phyloP scores from a whole-genome alignment of 2,797 vertebrate species.

The Notolabrus celidotus region DNA sequence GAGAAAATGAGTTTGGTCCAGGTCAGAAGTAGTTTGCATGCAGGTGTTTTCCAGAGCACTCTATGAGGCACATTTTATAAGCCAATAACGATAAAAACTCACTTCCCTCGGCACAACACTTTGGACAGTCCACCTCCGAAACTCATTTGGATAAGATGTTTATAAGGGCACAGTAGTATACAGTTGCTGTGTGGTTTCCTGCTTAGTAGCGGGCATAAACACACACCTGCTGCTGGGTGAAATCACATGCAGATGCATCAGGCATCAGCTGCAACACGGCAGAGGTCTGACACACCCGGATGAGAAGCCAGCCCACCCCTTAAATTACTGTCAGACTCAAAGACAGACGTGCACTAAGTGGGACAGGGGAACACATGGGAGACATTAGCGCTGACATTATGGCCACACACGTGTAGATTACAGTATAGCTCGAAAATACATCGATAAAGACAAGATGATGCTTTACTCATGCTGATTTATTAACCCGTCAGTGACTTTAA shows the following conservation, averaged over 20 bases:
- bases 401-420: constrained; percentile 50
- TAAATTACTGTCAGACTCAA: constrained; percentile 75
- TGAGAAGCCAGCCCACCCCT: constrained; percentile 59
- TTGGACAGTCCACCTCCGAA: constrained; percentile 34
- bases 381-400: constrained; percentile 61
- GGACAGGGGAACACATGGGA: constrained; percentile 67
- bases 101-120: constrained; percentile 15
- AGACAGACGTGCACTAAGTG: constrained; percentile 43
- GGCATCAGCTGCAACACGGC: constrained; percentile 46
- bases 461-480: constrained; percentile 62
- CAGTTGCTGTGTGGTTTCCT: constrained; percentile 44
- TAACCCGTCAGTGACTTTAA: constrained; percentile 34
- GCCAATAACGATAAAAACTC: constrained; percentile 11
- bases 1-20: not conserved
- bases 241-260: constrained; percentile 74
- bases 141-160: constrained; percentile 27
- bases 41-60: constrained; percentile 42
- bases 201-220: constrained; percentile 38
- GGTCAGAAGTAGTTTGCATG: constrained; percentile 8
- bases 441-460: constrained; percentile 51
- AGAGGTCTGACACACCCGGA: constrained; percentile 67
- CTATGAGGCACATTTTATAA: constrained; percentile 38
- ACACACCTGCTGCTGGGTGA: constrained; percentile 70
- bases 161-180: constrained; percentile 39
- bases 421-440: constrained; percentile 43